phyloP scores from a whole-genome alignment of 1,140 invertebrate genomes.

The Pectinophora gossypiella region DNA sequence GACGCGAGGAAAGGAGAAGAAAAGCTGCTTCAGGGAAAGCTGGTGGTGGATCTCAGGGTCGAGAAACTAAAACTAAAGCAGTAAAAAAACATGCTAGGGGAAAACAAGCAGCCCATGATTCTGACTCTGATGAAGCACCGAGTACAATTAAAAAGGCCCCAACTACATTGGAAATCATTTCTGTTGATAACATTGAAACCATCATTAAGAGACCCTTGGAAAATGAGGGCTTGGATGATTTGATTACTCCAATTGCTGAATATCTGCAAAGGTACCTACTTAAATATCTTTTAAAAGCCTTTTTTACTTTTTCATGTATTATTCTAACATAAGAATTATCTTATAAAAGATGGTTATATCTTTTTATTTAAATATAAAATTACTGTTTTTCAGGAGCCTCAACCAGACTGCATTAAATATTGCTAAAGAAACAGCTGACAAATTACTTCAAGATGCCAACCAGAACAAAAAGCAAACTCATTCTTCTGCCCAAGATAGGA shows the following conservation, averaged over 20 bases:
- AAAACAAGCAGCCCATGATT: constrained; percentile 70
- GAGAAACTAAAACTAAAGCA: constrained; percentile 97
- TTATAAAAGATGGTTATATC: not conserved
- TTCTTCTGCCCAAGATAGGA: constrained; percentile 86
- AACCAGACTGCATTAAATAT: constrained; percentile 76
- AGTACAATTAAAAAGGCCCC: constrained; percentile 52
- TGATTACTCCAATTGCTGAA: constrained; percentile 77
- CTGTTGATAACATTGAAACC: constrained; percentile 81
- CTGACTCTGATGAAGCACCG: constrained; percentile 79
- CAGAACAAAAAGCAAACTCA: constrained; percentile 84
- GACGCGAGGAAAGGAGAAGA: constrained; percentile 91
- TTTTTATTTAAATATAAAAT: constrained; percentile 5
- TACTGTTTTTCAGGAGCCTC: constrained; percentile 64
- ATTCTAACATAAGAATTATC: not conserved
- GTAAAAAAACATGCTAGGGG: constrained; percentile 85
- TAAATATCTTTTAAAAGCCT: not conserved
- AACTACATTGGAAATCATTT: constrained; percentile 79
- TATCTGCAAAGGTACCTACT: constrained; percentile 79
- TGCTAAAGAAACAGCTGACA: constrained; percentile 83
- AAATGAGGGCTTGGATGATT: constrained; percentile 79
- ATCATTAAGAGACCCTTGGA: constrained; percentile 80
- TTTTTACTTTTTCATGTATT: not conserved
- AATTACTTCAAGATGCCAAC: constrained; percentile 80
- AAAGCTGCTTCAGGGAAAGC: constrained; percentile 90
- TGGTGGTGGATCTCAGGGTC: constrained; percentile 93